These are phyloP conservation scores for Nycticorax nycticorax DNA, from an alignment of 2,113 vertebrate genomes.

Conservation along the genomic window DNA sequence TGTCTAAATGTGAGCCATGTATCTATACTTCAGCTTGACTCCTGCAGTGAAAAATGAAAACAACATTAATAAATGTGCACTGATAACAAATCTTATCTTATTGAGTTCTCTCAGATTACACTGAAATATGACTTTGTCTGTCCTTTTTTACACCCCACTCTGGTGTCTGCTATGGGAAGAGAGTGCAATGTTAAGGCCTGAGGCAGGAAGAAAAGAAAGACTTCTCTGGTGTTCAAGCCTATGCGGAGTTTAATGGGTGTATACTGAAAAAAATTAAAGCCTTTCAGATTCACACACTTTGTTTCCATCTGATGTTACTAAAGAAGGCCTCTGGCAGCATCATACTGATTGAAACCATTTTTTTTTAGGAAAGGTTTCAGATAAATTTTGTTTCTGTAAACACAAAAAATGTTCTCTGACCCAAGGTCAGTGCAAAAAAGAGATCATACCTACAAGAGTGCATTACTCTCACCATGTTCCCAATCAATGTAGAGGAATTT, in stretches of 20 bases:
- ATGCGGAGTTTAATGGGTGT: background rate
- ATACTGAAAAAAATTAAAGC: background rate
- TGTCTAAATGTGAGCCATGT: background rate
- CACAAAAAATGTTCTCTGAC: background rate
- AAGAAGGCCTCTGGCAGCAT: background rate
- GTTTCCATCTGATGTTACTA: background rate
- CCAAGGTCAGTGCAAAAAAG: background rate
- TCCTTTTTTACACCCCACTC: background rate
- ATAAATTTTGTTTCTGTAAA: background rate
- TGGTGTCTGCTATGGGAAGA: background rate
- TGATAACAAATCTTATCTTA: constrained; percentile 5
- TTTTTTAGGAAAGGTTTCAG: background rate
- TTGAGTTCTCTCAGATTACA: background rate
- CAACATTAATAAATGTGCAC: constrained; percentile 11
- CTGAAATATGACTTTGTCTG: constrained; percentile 22
- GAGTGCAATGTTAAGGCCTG: background rate
- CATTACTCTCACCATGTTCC: background rate
- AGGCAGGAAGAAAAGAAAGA: background rate
- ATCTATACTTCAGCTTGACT: background rate
- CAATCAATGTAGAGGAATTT: background rate
- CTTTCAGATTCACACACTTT: background rate
- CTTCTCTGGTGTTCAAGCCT: background rate
- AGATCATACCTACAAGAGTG: background rate
- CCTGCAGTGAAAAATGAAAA: background rate
- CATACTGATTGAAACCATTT: background rate